These are phyloP conservation scores for Tiphia femorata DNA, from an alignment of 2,888 invertebrate genomes.

Conservation along the genomic window DNA sequence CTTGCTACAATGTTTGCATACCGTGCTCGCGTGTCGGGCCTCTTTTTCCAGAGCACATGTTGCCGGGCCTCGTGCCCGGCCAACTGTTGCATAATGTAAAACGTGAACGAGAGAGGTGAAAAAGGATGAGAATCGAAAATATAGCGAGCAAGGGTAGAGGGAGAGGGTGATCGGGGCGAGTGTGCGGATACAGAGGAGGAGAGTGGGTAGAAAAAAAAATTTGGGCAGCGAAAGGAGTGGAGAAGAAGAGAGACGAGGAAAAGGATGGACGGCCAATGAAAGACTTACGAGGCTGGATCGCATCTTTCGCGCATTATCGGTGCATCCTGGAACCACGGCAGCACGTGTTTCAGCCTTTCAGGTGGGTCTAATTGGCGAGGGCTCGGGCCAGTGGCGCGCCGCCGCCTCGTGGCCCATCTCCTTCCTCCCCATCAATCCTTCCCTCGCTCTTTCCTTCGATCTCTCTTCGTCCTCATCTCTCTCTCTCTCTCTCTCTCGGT, in stretches of 20 bases:
- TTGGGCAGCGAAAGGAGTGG: neutral
- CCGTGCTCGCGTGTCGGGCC: constrained; percentile 9
- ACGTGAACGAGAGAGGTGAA: constrained; percentile 12
- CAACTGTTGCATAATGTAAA: constrained; percentile 13
- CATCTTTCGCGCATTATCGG: constrained; percentile 34
- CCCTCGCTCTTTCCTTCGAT: too few species aligned
- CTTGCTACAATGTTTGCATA: too few species aligned
- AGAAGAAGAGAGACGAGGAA: neutral
- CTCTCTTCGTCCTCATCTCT: too few species aligned
- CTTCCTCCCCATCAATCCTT: too few species aligned
- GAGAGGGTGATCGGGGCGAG: too few species aligned
- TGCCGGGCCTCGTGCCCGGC: constrained; percentile 11
- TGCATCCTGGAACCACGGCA: constrained; percentile 37
- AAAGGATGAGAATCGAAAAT: constrained; percentile 15
- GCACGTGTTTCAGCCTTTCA: constrained; percentile 57
- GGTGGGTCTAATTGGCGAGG: constrained; percentile 54
- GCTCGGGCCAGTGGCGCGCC: constrained; percentile 18
- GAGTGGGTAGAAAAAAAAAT: constrained; percentile 12
- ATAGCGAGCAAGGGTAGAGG: too few species aligned
- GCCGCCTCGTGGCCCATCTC: constrained; percentile 25
- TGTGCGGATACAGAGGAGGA: too few species aligned
- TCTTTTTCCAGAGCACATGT: constrained; percentile 22
- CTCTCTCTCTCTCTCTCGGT: too few species aligned
- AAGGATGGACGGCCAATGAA: constrained; percentile 10
- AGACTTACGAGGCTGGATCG: constrained; percentile 20